phyloP scores from a whole-genome alignment of 2,888 invertebrate species.

The Pyrrhia umbra region DNA sequence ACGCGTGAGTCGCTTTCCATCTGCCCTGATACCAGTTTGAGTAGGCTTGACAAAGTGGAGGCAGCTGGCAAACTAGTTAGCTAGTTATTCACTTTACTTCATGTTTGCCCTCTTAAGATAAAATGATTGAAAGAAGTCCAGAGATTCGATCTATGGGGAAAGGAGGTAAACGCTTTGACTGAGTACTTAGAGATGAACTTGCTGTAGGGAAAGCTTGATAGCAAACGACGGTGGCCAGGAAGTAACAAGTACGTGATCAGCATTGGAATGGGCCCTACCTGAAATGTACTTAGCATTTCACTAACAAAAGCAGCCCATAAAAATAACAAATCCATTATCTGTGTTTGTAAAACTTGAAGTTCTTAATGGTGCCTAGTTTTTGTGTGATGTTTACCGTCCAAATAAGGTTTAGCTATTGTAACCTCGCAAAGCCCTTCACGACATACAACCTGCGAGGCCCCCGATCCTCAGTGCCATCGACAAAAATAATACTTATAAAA shows the following conservation, averaged over 20 bases:
- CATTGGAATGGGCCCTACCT: constrained; percentile 15
- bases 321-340: constrained; percentile 30
- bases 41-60: constrained; percentile 56
- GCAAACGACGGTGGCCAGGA: constrained; percentile 18
- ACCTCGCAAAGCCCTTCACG: constrained; percentile 86
- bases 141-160: constrained; percentile 32
- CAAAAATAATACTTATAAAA: constrained; percentile 77
- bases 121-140: constrained; percentile 43
- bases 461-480: constrained; percentile 77
- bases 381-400: constrained; percentile 61
- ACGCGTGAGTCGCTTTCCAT: constrained; percentile 68
- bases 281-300: constrained; percentile 19
- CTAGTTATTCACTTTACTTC: constrained; percentile 53
- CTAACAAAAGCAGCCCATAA: constrained; percentile 26
- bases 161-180: constrained; percentile 34
- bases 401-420: constrained; percentile 71
- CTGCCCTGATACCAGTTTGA: constrained; percentile 68
- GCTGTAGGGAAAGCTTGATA: constrained; percentile 40
- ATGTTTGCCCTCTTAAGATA: constrained; percentile 51
- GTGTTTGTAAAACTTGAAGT: constrained; percentile 35
- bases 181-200: constrained; percentile 25
- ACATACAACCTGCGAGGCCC: constrained; percentile 86
- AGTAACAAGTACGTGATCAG: constrained; percentile 26
- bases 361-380: constrained; percentile 40
- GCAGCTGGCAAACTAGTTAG: constrained; percentile 62